Evolutionary conservation across 2,113 vertebrate species (phyloP).

Genomic region (Sorex araneus): DNA sequence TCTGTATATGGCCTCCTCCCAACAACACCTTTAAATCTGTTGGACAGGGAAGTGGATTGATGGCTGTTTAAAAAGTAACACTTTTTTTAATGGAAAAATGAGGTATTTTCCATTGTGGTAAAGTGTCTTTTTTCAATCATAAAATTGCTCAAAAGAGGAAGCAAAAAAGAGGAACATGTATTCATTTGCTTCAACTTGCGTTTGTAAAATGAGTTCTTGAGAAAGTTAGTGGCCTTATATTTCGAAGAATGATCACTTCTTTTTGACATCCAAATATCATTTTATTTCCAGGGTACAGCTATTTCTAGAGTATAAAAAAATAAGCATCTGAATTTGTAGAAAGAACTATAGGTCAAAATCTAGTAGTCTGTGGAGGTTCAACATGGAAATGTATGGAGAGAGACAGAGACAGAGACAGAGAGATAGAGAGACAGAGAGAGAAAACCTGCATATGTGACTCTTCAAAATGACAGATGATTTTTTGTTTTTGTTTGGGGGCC

Average conservation of each 20-base stretch:
- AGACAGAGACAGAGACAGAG: neutral
- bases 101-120: conserved; percentile 87
- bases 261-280: conserved; percentile 78
- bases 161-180: conserved; percentile 88
- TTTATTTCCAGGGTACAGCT: conserved; percentile 74
- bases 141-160: conserved; percentile 88
- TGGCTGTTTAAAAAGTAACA: conserved; percentile 74
- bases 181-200: conserved; percentile 88
- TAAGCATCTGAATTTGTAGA: conserved; percentile 84
- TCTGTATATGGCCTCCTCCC: neutral
- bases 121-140: conserved; percentile 84
- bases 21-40: conserved; percentile 28
- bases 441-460: neutral
- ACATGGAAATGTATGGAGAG: neutral
- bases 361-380: conserved; percentile 47
- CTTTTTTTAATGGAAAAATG: conserved; percentile 88
- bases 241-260: conserved; percentile 87
- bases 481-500: no score
- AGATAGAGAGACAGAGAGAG: neutral
- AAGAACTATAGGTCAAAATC: conserved; percentile 82
- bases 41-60: conserved; percentile 69
- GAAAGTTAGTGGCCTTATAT: conserved; percentile 86
- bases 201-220: conserved; percentile 89
- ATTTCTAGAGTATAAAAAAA: conserved; percentile 69
- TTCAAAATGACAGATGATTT: neutral